Evolutionary conservation across 2,113 vertebrate genomes (phyloP).

Genomic region (Lynx canadensis): DNA sequence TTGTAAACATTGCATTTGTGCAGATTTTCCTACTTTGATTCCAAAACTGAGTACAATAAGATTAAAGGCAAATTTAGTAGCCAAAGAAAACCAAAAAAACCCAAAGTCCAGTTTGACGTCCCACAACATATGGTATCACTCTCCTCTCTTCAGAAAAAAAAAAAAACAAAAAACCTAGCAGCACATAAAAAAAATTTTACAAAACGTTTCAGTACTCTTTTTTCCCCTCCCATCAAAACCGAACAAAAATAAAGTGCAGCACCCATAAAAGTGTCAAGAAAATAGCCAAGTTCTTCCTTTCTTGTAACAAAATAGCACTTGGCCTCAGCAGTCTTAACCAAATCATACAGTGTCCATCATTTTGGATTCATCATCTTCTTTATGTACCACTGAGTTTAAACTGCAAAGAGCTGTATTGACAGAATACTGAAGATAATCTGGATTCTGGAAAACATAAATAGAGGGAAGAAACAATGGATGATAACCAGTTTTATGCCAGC

Average conservation of each 20-base stretch:
- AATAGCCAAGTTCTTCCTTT: slow-evolving; percentile 87
- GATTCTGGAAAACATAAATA: slow-evolving; percentile 85
- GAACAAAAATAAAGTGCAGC: slow-evolving; percentile 96
- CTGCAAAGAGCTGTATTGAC: slow-evolving; percentile 88
- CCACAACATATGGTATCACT: slow-evolving; percentile 83
- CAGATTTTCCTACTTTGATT: slow-evolving; percentile 87
- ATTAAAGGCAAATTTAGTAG: slow-evolving; percentile 89
- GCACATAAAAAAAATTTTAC: slow-evolving; percentile 84
- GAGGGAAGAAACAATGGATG: background rate
- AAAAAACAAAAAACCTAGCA: slow-evolving; percentile 86
- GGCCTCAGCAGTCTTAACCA: slow-evolving; percentile 82
- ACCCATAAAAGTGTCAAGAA: slow-evolving; percentile 92
- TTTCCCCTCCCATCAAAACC: slow-evolving; percentile 82
- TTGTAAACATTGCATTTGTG: slow-evolving; percentile 89
- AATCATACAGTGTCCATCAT: slow-evolving; percentile 96
- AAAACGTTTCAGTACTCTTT: slow-evolving; percentile 82
- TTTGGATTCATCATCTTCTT: slow-evolving; percentile 94
- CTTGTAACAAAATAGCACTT: slow-evolving; percentile 84
- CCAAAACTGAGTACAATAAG: slow-evolving; percentile 79
- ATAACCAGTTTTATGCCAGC: slow-evolving; percentile 26
- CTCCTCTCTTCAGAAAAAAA: slow-evolving; percentile 80
- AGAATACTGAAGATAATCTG: slow-evolving; percentile 89
- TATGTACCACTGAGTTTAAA: slow-evolving; percentile 87
- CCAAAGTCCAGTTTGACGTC: slow-evolving; percentile 86
- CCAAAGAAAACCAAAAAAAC: slow-evolving; percentile 73